Conservation (phyloP, 2,888 invertebrate genomes). For the Drosophila stalkeri region DNA sequence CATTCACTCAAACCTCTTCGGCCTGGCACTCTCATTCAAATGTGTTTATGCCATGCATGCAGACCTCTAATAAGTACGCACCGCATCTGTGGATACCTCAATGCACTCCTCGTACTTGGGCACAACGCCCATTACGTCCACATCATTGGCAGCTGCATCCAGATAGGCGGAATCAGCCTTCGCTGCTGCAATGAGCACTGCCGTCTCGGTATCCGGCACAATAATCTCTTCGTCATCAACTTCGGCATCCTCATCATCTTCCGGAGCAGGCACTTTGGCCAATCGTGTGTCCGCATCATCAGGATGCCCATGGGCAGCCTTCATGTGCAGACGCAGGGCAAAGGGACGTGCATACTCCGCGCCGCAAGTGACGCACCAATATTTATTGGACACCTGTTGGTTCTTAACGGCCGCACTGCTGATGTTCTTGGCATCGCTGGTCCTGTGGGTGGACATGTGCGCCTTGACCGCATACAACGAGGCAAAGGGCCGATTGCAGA, state of each 20-base stretch:
- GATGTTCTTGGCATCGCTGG: conserved; percentile 22
- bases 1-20: no score
- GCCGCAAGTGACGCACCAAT: conserved; percentile 89
- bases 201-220: conserved; percentile 56
- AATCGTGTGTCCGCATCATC: conserved; percentile 33
- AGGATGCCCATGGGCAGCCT: conserved; percentile 87
- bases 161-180: conserved; percentile 62
- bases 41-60: neutral
- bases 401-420: conserved; percentile 9
- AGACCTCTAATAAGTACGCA: conserved; percentile 31
- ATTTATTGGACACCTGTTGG: conserved; percentile 74
- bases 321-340: conserved; percentile 90
- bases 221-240: conserved; percentile 33
- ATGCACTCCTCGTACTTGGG: conserved; percentile 61
- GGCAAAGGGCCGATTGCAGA: conserved; percentile 92
- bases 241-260: conserved; percentile 27
- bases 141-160: conserved; percentile 35
- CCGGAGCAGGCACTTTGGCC: conserved; percentile 12
- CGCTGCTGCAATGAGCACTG: conserved; percentile 75
- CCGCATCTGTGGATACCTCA: conserved; percentile 72
- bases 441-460: conserved; percentile 88
- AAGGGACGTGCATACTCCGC: conserved; percentile 91
- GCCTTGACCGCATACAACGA: conserved; percentile 91
- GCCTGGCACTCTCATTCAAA: neutral
- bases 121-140: conserved; percentile 44